Evolutionary conservation across 23 tunicate species (phyloP), one percentile per base, ranked within the genome.

Genomic region (Halocynthia aurantium): DNA sequence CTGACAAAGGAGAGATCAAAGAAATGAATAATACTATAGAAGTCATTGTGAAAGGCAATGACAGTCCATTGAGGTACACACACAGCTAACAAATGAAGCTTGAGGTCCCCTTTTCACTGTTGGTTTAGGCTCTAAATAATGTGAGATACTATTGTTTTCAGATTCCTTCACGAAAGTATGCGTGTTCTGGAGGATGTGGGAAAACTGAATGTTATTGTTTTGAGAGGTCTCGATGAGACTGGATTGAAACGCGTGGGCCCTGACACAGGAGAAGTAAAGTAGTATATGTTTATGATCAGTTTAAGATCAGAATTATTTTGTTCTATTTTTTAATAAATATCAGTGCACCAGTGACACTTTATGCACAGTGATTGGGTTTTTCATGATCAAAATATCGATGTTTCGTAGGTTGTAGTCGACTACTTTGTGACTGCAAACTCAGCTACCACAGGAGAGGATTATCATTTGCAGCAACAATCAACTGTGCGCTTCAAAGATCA

Each of bases 31-130:
- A 62, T 7, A 13, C 69, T 6, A 67, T 86, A 10, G 57, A 67
- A 31, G 22, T 90, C 8, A 75, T 81, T n/a, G 65, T 90, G n/a
- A 58, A 50, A 11, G 83, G 50, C 6, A 90, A 90, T 70, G 96
- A 90, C 77, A 84, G 96, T 69, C 96, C 96, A 2, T 52, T 90
- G 18, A 81, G 96, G 96, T 90, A 53, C 7, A 55, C 50, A 1
- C 13, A 12, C 31, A 72, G 31, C 4, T 72, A 2, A 72, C 20
- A 50, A 50, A 13, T 22, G 77, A 13, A 68, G 21, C 18, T n/a
- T n/a, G 31, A 72, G 4, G 13, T 72, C n/a, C 20, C 19, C 20
- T 12, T 72, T 72, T 15, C 53, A 40, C 52, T 21, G 22, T 75
- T 17, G 6, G n/a, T 18, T 4, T 31, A 72, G 21, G 63, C 8